Evolutionary conservation across 2,113 vertebrate species (phyloP), one percentile per base, ranked within the genome.

Genomic region (Hippocampus barbouri): DNA sequence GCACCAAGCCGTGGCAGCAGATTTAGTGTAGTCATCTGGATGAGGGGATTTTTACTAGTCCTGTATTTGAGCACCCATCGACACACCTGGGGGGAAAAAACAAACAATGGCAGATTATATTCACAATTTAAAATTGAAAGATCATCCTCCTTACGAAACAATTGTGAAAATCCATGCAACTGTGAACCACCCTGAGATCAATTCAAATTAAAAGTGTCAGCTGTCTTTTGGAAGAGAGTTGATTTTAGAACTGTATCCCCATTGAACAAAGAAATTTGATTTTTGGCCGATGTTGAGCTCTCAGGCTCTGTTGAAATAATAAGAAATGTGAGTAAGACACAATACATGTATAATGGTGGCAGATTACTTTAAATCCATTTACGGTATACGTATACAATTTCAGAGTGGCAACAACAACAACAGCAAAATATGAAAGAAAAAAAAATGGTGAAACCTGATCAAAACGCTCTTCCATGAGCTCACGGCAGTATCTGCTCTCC

Each of bases 21-120:
- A 76, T 96, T 97, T 76, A 99, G 95, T 77, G 96, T 95, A 0
- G 95, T 97, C 96, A 98, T 97, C 91, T 99, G 97, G 90, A 99
- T 98, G 79, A 99, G 89, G 12, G 96, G 96, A 84, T 97, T 98
- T 89, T 98, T 98, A 90, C 95, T 97, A 68, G 93, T 95, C 84
- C 91, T 93, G 85, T 97, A 99, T 75, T 98, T 98, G 80, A 99
- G 90, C 76, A 98, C 97, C 96, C 97, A 98, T 40, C 95, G 94
- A 87, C 97, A 98, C 47, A 99, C 96, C 97, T 99, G 86, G 30
- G 87, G 79, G 71, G 27, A 69, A 41, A 41, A 18, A 85, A 41
- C 18, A 86, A 5, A 76, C 73, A 2, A 73, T n/a, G 25, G 64
- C 27, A 21, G 16, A 2, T 7, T 73, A 8, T 23, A 25, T 73